Percentiles rank a stretch among this genome's conserved stretches.
These are phyloP conservation scores for Tiliacea aurago DNA, from an alignment of 2,888 invertebrate genomes.

Conservation along the genomic window DNA sequence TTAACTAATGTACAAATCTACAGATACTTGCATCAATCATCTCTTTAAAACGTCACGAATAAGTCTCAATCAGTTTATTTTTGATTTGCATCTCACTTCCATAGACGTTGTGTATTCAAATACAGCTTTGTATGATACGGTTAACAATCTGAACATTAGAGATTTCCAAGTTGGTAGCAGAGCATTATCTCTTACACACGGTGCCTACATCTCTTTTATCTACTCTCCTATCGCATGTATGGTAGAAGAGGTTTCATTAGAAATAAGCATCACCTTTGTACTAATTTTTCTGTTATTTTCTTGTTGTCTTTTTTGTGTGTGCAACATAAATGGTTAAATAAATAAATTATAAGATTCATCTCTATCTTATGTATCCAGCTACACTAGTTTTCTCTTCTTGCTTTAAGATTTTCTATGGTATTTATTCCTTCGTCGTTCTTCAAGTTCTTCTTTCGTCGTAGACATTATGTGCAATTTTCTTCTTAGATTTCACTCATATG, in stretches of 20 bases:
- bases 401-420: not conserved
- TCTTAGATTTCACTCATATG: not conserved
- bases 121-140: not conserved
- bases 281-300: too few relatives aligned
- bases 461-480: not conserved
- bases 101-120: not conserved
- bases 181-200: not conserved
- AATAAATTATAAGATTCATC: not conserved
- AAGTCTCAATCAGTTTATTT: not conserved
- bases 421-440: too few relatives aligned
- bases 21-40: not conserved
- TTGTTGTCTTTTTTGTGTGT: too few relatives aligned
- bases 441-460: too few relatives aligned
- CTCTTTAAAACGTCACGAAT: not conserved
- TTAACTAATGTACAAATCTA: constrained; percentile 8
- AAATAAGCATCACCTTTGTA: too few relatives aligned
- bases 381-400: not conserved
- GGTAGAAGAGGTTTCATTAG: too few relatives aligned
- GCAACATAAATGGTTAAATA: too few relatives aligned
- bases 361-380: not conserved
- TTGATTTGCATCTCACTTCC: not conserved
- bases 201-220: too few relatives aligned
- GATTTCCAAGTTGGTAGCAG: not conserved
- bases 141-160: not conserved
- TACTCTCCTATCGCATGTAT: too few relatives aligned